Percentiles rank a stretch among this genome's conserved stretches.
Conservation (phyloP, 2,113 vertebrate genomes). For the Gymnogyps californianus region DNA sequence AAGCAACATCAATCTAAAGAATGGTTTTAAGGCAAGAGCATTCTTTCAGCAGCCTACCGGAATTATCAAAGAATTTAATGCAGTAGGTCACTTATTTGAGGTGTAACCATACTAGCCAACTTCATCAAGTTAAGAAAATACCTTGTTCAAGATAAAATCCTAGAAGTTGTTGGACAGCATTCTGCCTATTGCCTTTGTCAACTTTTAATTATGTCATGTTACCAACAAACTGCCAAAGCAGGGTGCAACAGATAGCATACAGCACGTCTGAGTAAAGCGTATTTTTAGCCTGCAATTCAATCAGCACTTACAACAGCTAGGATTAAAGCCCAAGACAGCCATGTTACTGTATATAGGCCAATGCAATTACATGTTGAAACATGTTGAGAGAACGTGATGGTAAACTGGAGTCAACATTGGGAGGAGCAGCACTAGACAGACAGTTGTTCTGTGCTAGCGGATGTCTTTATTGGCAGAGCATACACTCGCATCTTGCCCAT, state of each 20-base stretch:
- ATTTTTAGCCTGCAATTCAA: slow-evolving; percentile 44
- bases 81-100: not conserved
- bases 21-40: not conserved
- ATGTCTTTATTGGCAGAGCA: not conserved
- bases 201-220: slow-evolving; percentile 11
- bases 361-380: not conserved
- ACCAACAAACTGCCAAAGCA: not conserved
- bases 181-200: not conserved
- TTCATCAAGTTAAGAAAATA: not conserved
- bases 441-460: not conserved
- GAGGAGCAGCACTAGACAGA: not conserved
- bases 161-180: not conserved
- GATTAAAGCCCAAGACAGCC: slow-evolving; percentile 18
- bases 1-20: not conserved
- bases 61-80: not conserved
- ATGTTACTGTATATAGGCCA: not conserved
- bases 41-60: not conserved
- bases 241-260: not conserved
- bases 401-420: not conserved
- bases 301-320: not conserved
- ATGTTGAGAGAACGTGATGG: not conserved
- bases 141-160: not conserved
- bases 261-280: not conserved
- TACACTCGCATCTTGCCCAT: rapidly evolving
- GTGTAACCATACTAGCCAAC: not conserved